Evolutionary conservation across 1,140 invertebrate species (phyloP), one percentile per base, ranked within the genome.

Genomic region (Camponotus vicinus): DNA sequence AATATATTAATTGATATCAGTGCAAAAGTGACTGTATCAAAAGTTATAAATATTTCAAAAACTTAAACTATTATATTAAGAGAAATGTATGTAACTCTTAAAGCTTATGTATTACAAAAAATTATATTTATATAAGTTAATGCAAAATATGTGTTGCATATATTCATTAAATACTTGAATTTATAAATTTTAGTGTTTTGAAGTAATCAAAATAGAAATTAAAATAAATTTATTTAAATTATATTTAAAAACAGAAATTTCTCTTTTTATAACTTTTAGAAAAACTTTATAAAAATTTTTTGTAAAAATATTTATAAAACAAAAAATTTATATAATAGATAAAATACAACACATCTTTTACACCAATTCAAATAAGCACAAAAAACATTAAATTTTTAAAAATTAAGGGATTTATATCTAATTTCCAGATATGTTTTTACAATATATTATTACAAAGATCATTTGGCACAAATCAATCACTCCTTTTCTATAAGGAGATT

Each of bases 401-500:
- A 78, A 27, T 57, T 80, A 32, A 70, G 0, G 42, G 4, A 32
- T 70, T 18, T 80, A 70, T 18, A 69, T 11, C 13, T 13, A 42
- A 34, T 59, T 82, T 63, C 27, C 27, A 83, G 69, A 45, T 73
- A n/a, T n/a, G 13, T 21, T n/a, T 77, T 21, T 42, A 45, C n/a
- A 63, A 69, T 73, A 4, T 11, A n/a, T 37, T 49, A 32, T 67
- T 21, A 45, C 71, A n/a, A 64, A 79, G 42, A 77, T 63, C 21
- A 42, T 66, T 89, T n/a, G 27, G 9, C 18, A 75, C 32, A 42
- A 63, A 45, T 2, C 52, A 13, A 34, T n/a, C 64, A 9, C 9
- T 15, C 13, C 4, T 15, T 5, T 21, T 45, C n/a, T 59, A 45
- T 1, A 15, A 18, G 15, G 61, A 57, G 2, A 45, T 34, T 1